Base-by-base conservation (phyloP, 2,888 invertebrate species). In the Drosophila kokeensis region DNA sequence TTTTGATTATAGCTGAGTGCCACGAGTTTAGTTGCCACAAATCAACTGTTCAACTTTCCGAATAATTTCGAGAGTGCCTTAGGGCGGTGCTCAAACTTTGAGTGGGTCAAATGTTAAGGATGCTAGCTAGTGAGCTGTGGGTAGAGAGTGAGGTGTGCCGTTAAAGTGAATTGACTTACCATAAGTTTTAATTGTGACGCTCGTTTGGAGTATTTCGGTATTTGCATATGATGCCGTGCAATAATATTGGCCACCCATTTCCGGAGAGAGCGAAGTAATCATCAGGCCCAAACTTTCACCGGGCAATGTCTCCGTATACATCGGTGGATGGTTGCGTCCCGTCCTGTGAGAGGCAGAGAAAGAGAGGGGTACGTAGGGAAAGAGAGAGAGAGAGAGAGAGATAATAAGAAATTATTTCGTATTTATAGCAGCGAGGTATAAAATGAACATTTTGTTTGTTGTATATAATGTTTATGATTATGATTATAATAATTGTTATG, bases 171-270 rank as follows among this genome's bases (percentile, higher is more conserved):
- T 53, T 61, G 64, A 94, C 94, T 94, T 93, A 96, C 96, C 94
- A 91, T 96, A 96, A 70, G 97, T 96, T 87, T 95, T 95, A 87
- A 97, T 95, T 85, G 94, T 94, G 50, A 97, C 96, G 73, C 95
- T 95, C 66, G 95, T 95, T 81, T 94, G 94, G 60, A 97, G 93
- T 38, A 94, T 94, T 89, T 96, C 94, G 67, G 96, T 95, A 82
- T 94, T 94, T 71, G 97, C 96, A 93, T 97, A 98, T 70, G 94
- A 95, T n/a, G 97, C 97, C 34, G 95, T 94, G 91, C 98, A 98
- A 73, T 95, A 96, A 93, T 98, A 98, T 83, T 94, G 95, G 69
- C 98, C 98, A 42, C 95, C 96, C 94, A 97, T 96, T 66, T 96
- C 95, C 78, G 96, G 95, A 48, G 95, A 95, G 82, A 97, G 94